Conservation (phyloP, 1,140 invertebrate species). For the Limonius californicus region DNA sequence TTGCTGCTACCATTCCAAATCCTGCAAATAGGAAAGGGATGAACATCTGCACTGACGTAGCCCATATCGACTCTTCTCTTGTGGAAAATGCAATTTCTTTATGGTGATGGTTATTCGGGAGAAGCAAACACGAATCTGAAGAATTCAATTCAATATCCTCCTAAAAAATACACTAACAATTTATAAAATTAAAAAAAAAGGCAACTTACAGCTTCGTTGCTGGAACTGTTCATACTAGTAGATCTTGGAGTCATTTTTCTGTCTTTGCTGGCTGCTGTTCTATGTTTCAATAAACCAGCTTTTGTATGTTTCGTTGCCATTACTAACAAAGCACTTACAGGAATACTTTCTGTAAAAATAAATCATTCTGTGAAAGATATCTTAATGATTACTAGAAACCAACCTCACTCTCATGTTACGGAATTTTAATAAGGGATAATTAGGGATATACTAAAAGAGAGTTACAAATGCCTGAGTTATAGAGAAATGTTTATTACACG, state of each 20-base stretch:
- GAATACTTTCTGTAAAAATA: neutral
- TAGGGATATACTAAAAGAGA: too few relatives aligned
- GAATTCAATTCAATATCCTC: neutral
- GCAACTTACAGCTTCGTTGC: neutral
- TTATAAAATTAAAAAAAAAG: too few relatives aligned
- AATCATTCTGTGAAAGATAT: too few relatives aligned
- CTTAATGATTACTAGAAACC: too few relatives aligned
- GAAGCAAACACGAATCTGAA: neutral
- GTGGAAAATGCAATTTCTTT: neutral
- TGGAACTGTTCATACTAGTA: neutral
- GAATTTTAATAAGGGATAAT: too few relatives aligned
- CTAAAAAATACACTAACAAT: neutral
- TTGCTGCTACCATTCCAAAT: slow-evolving; percentile 88
- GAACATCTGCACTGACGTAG: slow-evolving; percentile 77
- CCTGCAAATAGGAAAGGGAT: slow-evolving; percentile 88
- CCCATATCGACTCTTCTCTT: slow-evolving; percentile 52
- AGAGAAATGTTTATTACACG: too few relatives aligned
- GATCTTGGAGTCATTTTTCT: neutral
- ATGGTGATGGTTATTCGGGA: neutral
- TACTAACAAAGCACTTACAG: neutral
- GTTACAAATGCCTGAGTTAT: too few relatives aligned
- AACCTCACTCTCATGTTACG: too few relatives aligned
- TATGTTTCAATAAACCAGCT: neutral
- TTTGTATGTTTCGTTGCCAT: neutral
- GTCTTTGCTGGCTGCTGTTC: neutral